Evolutionary conservation across 2,888 invertebrate species (phyloP), one percentile per base, ranked within the genome.

Genomic region (Melangyna quadrimaculata): DNA sequence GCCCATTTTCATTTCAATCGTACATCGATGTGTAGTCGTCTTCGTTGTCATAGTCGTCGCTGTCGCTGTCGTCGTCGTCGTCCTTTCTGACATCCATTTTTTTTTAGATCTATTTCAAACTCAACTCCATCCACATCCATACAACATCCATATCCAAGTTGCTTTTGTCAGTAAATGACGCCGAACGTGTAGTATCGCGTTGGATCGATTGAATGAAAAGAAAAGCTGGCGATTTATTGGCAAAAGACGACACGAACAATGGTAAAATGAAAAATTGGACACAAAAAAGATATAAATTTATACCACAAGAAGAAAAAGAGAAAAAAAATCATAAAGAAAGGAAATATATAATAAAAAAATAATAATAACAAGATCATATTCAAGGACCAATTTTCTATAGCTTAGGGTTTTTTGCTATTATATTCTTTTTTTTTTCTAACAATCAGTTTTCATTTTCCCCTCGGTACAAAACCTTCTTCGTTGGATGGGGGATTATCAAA

Each of bases 211-310:
- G 80, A 86, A 80, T 61, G 80, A 78, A 63, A 81, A 81, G 86
- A 86, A 86, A 81, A 81, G 81, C 86, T 27, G 24, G 65, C 86
- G 86, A 86, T 86, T 86, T 86, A 86, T 81, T 86, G 86, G 73
- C 86, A 81, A 45, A 65, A 55, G 81, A 63, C 81, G 72, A 55
- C 77, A 63, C 81, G 72, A 77, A 77, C 65, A 72, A 71, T 71
- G 40, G 14, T 57, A 67, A 57, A 24, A 51, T 17, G 48, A 70
- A 74, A 81, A 73, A 40, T 19, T 29, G 37, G 37, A 70, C 75
- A 75, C 73, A 78, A 78, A 55, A 75, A 69, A 61, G 63, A 81
- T 29, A 71, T 32, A 55, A 1, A n/a, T 43, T 17, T 43, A 43
- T 17, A 65, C 45, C 70, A 57, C 55, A 43, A 65, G 17, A n/a